Conservation (phyloP, 2,888 invertebrate genomes). For the Epicampocera succincta region DNA sequence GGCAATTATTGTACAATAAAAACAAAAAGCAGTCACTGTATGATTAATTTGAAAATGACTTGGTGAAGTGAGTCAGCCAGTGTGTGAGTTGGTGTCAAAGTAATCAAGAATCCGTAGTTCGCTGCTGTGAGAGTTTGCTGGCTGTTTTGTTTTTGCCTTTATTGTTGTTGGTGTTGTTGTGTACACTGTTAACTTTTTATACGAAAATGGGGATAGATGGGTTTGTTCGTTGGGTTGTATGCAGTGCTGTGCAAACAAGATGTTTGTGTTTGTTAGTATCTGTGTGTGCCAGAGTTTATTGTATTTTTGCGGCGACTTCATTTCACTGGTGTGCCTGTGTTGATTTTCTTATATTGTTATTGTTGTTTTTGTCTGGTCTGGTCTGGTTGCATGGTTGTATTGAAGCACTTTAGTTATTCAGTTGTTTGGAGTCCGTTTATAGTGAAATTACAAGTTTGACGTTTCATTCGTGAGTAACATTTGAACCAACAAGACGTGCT, state of each 20-base stretch:
- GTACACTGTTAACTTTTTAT: constrained; percentile 5
- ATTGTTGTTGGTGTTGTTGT: neutral
- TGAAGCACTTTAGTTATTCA: constrained; percentile 52
- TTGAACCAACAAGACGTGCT: constrained; percentile 77
- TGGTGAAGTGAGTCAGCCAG: constrained; percentile 20
- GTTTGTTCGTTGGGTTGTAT: constrained; percentile 48
- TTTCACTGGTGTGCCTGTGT: constrained; percentile 9
- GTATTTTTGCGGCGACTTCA: constrained; percentile 59
- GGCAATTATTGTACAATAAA: neutral
- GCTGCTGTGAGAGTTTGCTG: constrained; percentile 10
- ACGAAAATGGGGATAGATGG: constrained; percentile 1
- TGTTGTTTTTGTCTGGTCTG: constrained; percentile 43
- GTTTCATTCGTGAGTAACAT: constrained; percentile 78
- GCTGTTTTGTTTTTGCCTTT: neutral
- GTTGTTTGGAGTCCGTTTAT: constrained; percentile 67
- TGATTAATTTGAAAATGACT: constrained; percentile 14
- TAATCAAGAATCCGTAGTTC: neutral
- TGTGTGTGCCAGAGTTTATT: constrained; percentile 51
- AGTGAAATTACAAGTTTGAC: constrained; percentile 73
- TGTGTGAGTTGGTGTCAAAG: neutral
- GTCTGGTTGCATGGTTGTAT: constrained; percentile 60
- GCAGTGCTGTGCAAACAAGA: constrained; percentile 30
- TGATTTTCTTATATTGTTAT: constrained; percentile 19
- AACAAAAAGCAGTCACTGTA: neutral
- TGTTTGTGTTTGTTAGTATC: constrained; percentile 36